phyloP scores from a whole-genome alignment of 2,888 invertebrate genomes.

The Tiliacea aurago region DNA sequence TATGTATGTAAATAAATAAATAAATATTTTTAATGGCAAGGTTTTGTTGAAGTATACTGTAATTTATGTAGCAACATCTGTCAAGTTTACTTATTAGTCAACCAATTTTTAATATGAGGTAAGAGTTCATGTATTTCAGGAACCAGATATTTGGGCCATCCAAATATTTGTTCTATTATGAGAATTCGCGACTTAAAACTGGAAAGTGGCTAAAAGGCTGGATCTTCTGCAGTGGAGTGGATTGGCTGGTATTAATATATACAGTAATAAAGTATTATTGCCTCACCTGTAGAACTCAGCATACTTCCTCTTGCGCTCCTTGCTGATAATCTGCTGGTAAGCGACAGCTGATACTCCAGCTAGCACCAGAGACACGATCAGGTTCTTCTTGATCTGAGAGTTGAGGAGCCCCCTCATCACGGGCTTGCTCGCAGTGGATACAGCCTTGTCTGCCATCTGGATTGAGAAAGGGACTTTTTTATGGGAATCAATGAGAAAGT shows the following conservation, averaged over 20 bases:
- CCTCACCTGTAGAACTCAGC: slow-evolving; percentile 95
- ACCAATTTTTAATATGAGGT: too few relatives aligned
- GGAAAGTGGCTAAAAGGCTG: too few relatives aligned
- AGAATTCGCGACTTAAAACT: too few relatives aligned
- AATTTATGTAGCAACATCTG: too few relatives aligned
- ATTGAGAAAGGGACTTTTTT: not conserved
- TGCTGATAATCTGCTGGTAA: slow-evolving; percentile 90
- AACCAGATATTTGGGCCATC: not conserved
- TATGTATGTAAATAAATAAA: too few relatives aligned
- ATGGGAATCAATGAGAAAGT: not conserved
- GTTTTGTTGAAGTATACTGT: too few relatives aligned
- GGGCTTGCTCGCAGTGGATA: slow-evolving; percentile 88
- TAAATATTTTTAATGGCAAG: too few relatives aligned
- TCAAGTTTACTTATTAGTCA: too few relatives aligned
- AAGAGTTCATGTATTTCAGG: not conserved
- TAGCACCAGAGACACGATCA: slow-evolving; percentile 89
- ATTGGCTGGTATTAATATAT: too few relatives aligned
- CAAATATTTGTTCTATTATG: not conserved
- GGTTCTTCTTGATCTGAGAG: slow-evolving; percentile 91
- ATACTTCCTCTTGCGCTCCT: slow-evolving; percentile 92
- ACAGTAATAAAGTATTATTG: not conserved
- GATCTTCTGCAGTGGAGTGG: too few relatives aligned
- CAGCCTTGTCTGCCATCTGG: slow-evolving; percentile 87
- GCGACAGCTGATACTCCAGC: slow-evolving; percentile 86
- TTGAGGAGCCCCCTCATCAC: slow-evolving; percentile 93